Evolutionary conservation across 37 sponge, comb jelly and placozoan species (phyloP).

Genomic region (Aplysina aerophoba): DNA sequence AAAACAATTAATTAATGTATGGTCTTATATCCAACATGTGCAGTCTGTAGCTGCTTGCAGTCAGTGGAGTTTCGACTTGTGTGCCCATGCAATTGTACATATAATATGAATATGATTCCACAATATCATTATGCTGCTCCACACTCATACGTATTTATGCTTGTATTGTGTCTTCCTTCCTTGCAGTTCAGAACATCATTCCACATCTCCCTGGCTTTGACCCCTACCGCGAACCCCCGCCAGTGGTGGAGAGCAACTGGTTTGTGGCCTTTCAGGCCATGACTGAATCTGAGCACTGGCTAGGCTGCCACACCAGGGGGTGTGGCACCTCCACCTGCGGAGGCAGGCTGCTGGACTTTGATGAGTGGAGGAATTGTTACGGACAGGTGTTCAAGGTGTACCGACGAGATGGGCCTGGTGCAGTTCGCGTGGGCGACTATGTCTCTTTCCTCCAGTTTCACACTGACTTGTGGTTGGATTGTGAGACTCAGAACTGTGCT

Average conservation of each 20-base stretch:
- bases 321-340: not conserved
- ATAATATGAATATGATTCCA: too few relatives aligned
- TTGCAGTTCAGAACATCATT: not conserved
- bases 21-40: too few relatives aligned
- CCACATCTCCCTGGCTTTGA: not conserved
- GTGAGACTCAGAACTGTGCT: not conserved
- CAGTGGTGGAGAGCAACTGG: not conserved
- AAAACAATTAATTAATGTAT: too few relatives aligned
- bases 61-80: too few relatives aligned
- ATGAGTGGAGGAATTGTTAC: slow-evolving; percentile 13
- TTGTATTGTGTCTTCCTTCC: too few relatives aligned
- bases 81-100: too few relatives aligned
- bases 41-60: too few relatives aligned
- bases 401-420: slow-evolving; percentile 17
- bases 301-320: not conserved
- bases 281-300: not conserved
- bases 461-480: slow-evolving; percentile 8
- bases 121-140: too few relatives aligned
- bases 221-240: slow-evolving; percentile 13
- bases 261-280: slow-evolving; percentile 7
- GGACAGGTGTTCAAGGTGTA: slow-evolving; percentile 9
- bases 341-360: slow-evolving; percentile 24
- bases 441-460: slow-evolving; percentile 1
- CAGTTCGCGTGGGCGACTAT: slow-evolving; percentile 12
- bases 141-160: too few relatives aligned